Conservation (phyloP, 2,113 vertebrate genomes). For the Atherinomorus stipes region DNA sequence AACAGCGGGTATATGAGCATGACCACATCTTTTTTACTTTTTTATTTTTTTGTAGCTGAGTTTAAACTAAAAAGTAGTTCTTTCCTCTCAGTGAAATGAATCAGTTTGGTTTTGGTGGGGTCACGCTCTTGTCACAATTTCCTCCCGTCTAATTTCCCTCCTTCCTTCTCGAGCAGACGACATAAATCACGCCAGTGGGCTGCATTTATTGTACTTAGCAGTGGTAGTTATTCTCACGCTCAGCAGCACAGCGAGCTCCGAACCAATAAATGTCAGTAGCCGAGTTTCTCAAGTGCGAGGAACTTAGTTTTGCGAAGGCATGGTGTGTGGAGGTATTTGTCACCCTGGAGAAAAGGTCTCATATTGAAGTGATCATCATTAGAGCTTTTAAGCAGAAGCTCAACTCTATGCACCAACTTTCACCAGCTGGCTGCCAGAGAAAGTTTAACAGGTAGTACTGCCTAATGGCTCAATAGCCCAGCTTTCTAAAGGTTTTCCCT, state of each 20-base stretch:
- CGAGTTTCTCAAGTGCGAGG: slow-evolving; percentile 41
- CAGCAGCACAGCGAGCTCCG: slow-evolving; percentile 43
- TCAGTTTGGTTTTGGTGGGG: slow-evolving; percentile 47
- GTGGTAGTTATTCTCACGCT: slow-evolving; percentile 67
- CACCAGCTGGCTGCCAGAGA: slow-evolving; percentile 37
- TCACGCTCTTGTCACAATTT: slow-evolving; percentile 72
- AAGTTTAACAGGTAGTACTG: slow-evolving; percentile 28
- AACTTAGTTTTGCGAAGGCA: slow-evolving; percentile 25
- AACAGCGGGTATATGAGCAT: slow-evolving; percentile 23
- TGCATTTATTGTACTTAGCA: slow-evolving; percentile 67
- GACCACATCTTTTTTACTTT: background rate
- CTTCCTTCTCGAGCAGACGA: slow-evolving; percentile 49
- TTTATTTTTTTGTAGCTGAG: slow-evolving; percentile 19
- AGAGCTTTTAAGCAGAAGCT: slow-evolving; percentile 38
- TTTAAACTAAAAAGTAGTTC: slow-evolving; percentile 25
- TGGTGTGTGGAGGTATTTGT: slow-evolving; percentile 60
- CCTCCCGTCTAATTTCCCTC: slow-evolving; percentile 65
- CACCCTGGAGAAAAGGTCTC: slow-evolving; percentile 68
- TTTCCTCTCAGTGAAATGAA: slow-evolving; percentile 35
- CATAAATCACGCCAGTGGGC: slow-evolving; percentile 69
- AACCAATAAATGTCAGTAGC: slow-evolving; percentile 68
- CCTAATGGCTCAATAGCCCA: slow-evolving; percentile 11
- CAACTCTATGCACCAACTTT: slow-evolving; percentile 18
- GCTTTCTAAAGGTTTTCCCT: background rate
- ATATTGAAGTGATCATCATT: slow-evolving; percentile 75